These are phyloP conservation scores for Malurus melanocephalus DNA, from an alignment of 2,113 vertebrate species.

Conservation along the genomic window DNA sequence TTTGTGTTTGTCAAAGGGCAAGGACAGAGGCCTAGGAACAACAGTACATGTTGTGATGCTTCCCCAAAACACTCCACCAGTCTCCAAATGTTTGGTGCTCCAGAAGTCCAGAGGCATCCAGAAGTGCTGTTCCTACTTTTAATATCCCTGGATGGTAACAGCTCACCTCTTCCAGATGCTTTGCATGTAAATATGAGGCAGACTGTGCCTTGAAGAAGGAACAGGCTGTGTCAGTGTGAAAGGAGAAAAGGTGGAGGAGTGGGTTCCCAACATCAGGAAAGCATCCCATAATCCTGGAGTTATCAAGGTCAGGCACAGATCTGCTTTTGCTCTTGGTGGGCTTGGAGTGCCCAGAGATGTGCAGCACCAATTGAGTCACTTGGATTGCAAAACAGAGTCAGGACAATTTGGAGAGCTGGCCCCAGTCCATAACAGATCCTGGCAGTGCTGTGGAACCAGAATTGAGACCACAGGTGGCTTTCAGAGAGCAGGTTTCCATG, in stretches of 20 bases:
- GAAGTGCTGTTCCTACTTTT: background rate
- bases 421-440: background rate
- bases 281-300: background rate
- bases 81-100: background rate
- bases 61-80: background rate
- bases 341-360: background rate
- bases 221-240: background rate
- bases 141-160: background rate
- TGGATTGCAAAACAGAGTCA: background rate
- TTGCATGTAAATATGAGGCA: background rate
- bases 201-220: background rate
- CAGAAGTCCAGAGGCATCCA: background rate
- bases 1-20: background rate
- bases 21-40: background rate
- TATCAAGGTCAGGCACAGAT: background rate
- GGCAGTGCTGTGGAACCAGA: background rate
- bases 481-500: background rate
- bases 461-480: background rate
- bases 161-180: background rate
- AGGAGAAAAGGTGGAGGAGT: background rate
- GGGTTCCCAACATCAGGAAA: background rate
- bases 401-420: background rate
- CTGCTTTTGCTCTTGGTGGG: background rate
- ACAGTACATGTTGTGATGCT: rapidly evolving
- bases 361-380: background rate